Evolutionary conservation across 2,797 vertebrate genomes (phyloP).

Genomic region (Myotis daubentonii): DNA sequence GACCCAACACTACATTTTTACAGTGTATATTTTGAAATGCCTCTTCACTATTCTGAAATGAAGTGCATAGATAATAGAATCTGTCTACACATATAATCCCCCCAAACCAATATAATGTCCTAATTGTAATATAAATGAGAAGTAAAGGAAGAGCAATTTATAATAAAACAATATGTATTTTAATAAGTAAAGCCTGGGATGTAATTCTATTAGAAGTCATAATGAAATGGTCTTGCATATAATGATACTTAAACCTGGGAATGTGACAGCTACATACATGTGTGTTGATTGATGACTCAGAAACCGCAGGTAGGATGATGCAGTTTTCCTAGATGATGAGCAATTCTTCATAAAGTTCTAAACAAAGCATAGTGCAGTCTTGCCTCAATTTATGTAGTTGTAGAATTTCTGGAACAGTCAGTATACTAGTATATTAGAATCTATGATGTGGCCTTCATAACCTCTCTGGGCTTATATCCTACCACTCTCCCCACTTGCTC

Average conservation of each 20-base stretch:
- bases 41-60: slow-evolving; percentile 53
- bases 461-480: background rate
- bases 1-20: background rate
- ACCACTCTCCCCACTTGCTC: background rate
- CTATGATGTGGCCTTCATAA: background rate
- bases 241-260: background rate
- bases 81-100: slow-evolving; percentile 8
- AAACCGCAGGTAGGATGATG: background rate
- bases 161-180: slow-evolving; percentile 30
- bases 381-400: slow-evolving; percentile 1
- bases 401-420: slow-evolving; percentile 42
- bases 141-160: slow-evolving; percentile 49
- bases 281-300: slow-evolving; percentile 38
- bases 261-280: background rate
- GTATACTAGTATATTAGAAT: slow-evolving; percentile 1
- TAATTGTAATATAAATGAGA: slow-evolving; percentile 32
- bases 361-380: slow-evolving; percentile 15
- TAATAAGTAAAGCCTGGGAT: slow-evolving; percentile 42
- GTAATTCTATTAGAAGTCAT: slow-evolving; percentile 21
- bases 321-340: slow-evolving; percentile 38
- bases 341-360: slow-evolving; percentile 58
- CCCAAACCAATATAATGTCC: background rate
- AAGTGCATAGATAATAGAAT: slow-evolving; percentile 43
- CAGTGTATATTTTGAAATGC: slow-evolving; percentile 29
- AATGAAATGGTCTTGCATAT: slow-evolving; percentile 40